These are phyloP conservation scores for Riparia riparia DNA, from an alignment of 2,113 vertebrate genomes.

Conservation along the genomic window DNA sequence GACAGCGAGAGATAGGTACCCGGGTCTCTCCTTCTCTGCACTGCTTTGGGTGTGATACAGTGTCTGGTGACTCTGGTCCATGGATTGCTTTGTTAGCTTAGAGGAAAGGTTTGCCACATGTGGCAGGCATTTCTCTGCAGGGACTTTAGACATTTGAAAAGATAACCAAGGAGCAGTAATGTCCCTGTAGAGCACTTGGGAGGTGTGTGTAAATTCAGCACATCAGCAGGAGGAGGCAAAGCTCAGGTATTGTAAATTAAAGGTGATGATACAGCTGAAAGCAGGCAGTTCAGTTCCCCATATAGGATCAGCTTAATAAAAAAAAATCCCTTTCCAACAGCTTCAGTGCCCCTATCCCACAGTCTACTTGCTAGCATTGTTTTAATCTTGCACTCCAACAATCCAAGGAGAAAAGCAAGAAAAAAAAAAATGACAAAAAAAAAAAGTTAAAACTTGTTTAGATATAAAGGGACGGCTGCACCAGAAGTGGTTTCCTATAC, in stretches of 20 bases:
- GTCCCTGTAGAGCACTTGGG: not conserved
- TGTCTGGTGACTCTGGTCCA: not conserved
- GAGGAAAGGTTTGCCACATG: not conserved
- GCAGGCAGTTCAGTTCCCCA: not conserved
- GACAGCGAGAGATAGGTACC: not conserved
- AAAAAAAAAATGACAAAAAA: not conserved
- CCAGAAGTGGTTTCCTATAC: not conserved
- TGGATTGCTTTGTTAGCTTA: not conserved
- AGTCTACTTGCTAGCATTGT: not conserved
- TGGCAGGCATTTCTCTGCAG: not conserved
- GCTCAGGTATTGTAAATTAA: constrained; percentile 7
- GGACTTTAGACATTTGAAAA: not conserved
- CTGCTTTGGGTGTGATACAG: not conserved
- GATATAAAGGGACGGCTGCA: not conserved
- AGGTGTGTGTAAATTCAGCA: not conserved
- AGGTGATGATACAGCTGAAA: not conserved
- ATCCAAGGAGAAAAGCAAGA: not conserved
- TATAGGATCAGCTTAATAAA: not conserved
- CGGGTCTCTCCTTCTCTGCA: not conserved
- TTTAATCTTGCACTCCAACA: not conserved
- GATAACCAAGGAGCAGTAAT: not conserved
- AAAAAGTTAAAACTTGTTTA: not conserved
- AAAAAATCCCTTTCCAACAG: not conserved
- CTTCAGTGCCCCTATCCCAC: not conserved
- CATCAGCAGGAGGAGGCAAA: not conserved